Evolutionary conservation across 2,888 invertebrate species (phyloP), one percentile per base, ranked within the genome.

Genomic region (Bursaphelenchus okinawaensis): DNA sequence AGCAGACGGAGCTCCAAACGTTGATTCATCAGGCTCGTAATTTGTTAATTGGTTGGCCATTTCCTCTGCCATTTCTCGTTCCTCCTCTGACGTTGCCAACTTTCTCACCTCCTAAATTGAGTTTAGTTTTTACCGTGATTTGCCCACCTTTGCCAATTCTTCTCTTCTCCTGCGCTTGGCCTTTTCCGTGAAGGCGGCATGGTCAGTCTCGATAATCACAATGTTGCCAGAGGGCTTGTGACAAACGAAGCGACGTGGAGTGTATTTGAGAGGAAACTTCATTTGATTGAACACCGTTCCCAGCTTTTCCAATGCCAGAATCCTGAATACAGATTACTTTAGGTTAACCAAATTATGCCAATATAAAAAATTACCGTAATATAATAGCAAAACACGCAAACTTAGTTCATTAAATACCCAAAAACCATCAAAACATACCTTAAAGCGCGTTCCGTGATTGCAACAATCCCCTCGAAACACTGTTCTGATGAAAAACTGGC

Each of bases 391-490:
- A 56, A 56, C 12, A 27, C 28, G 20, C 31, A n/a, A 56, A 22
- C 31, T 12, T 26, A 56, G 54, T 24, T 12, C 19, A 60, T 58
- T 40, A 7, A 50, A 7, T 7, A 4, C n/a, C 27, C 22, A 66
- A 24, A 57, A 2, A 57, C 24, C 20, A 23, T 20, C n/a, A n/a
- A 3, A 23, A 64, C 68, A 57, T 65, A 85, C 81, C 95, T 87
- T 60, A 98, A 86, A 0, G 96, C 96, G 82, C 98, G 98, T 0
- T 93, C 92, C 0, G 95, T 93, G 83, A 99, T 98, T 0, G 98
- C 98, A 0, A 98, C 98, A 75, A 98, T 93, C 73, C 98, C 98
- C 84, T 98, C 98, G 0, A 94, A 93, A 86, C 98, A 99, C 84
- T 99, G 98, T 84, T 98, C 96, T 73, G 88, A 88, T 0, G 88